These are phyloP conservation scores for Seriola dumerili DNA, from an alignment of 2,113 vertebrate genomes.

Conservation along the genomic window DNA sequence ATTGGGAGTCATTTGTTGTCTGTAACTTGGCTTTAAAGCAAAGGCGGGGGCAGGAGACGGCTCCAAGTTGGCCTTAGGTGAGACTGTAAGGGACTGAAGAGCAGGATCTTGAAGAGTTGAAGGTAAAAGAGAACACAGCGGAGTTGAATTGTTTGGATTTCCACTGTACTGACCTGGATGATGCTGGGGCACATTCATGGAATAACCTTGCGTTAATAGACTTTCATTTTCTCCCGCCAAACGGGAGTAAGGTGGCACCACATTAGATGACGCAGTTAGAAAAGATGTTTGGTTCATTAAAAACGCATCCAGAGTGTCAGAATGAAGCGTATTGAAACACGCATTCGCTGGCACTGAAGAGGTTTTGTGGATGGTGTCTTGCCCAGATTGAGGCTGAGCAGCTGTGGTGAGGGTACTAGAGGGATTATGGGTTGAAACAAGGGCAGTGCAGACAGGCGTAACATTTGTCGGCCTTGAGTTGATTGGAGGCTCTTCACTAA, in stretches of 20 bases:
- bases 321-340: background rate
- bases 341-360: background rate
- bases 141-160: background rate
- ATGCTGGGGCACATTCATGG: background rate
- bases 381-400: background rate
- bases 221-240: background rate
- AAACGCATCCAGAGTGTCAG: background rate
- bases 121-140: background rate
- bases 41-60: background rate
- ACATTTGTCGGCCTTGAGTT: background rate
- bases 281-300: constrained; percentile 8
- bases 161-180: background rate
- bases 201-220: background rate
- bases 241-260: background rate
- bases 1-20: background rate
- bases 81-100: background rate
- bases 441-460: background rate
- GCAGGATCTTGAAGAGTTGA: background rate
- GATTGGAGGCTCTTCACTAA: constrained; percentile 8
- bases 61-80: background rate
- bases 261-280: background rate
- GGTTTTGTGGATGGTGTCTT: background rate
- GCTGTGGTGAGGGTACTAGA: background rate
- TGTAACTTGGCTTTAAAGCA: background rate
- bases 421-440: background rate